phyloP scores from a whole-genome alignment of 2,113 vertebrate genomes.

The Bos indicus region DNA sequence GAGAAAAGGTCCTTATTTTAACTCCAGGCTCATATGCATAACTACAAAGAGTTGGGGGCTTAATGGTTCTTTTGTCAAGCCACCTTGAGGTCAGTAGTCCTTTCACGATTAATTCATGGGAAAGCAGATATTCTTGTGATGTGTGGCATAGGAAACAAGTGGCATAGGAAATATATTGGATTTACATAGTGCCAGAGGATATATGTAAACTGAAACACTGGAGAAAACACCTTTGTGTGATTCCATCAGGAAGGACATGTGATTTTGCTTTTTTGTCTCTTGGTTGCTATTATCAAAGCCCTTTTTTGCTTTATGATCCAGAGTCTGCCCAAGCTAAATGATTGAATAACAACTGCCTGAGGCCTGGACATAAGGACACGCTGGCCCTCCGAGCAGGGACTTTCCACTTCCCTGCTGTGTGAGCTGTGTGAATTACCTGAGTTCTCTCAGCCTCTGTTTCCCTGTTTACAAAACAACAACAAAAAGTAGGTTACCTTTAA shows the following conservation, averaged over 20 bases:
- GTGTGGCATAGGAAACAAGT: background rate
- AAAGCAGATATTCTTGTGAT: background rate
- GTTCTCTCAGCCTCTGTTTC: background rate
- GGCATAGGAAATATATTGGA: background rate
- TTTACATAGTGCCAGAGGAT: background rate
- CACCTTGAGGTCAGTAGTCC: background rate
- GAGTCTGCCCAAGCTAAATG: background rate
- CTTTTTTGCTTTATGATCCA: background rate
- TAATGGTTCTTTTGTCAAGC: background rate
- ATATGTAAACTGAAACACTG: background rate
- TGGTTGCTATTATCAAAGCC: background rate
- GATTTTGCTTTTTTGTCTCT: background rate
- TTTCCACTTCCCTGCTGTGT: background rate
- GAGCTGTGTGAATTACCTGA: background rate
- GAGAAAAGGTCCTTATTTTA: background rate
- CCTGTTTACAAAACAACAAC: background rate
- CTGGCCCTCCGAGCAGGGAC: background rate
- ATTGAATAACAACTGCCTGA: background rate
- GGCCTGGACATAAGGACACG: fast-evolving
- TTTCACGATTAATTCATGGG: background rate
- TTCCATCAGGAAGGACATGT: background rate
- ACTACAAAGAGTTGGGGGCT: background rate
- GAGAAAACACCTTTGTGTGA: background rate
- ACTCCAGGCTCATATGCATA: background rate
- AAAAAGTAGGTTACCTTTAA: background rate